These are phyloP conservation scores for Protonemura montana DNA, from an alignment of 2,888 invertebrate genomes.

Conservation along the genomic window DNA sequence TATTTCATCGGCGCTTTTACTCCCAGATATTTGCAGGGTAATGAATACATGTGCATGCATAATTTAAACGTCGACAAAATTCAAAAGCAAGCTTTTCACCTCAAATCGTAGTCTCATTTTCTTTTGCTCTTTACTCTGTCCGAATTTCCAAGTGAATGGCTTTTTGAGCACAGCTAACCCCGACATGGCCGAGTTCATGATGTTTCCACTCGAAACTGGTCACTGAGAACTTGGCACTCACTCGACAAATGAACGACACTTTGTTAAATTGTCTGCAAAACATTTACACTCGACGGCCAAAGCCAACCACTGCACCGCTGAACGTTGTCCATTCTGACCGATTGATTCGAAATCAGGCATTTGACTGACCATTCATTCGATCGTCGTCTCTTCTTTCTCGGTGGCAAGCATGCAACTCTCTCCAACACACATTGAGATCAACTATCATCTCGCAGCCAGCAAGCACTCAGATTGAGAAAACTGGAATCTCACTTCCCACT, in stretches of 20 bases:
- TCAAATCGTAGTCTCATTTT: constrained; percentile 35
- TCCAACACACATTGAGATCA: constrained; percentile 25
- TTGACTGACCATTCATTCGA: constrained; percentile 35
- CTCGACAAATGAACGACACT: neutral
- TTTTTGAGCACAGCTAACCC: constrained; percentile 32
- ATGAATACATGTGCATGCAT: too few species aligned
- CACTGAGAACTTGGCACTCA: neutral
- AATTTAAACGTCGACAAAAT: too few species aligned
- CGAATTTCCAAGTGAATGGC: constrained; percentile 39
- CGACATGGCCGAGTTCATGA: constrained; percentile 30
- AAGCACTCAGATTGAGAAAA: neutral
- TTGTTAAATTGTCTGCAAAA: neutral
- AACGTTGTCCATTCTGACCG: constrained; percentile 12
- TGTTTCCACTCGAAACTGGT: neutral
- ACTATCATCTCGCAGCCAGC: neutral
- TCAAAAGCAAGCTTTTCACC: neutral
- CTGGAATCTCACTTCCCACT: constrained; percentile 33
- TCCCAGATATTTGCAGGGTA: too few species aligned
- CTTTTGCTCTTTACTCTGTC: constrained; percentile 28
- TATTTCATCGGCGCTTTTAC: too few species aligned
- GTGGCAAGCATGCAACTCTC: constrained; percentile 22
- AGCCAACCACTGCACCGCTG: neutral
- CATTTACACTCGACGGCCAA: neutral
- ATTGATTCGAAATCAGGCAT: constrained; percentile 31
- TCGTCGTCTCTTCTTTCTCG: constrained; percentile 1